phyloP scores from a whole-genome alignment of 2,113 vertebrate species.

The Halcyon malimbica region DNA sequence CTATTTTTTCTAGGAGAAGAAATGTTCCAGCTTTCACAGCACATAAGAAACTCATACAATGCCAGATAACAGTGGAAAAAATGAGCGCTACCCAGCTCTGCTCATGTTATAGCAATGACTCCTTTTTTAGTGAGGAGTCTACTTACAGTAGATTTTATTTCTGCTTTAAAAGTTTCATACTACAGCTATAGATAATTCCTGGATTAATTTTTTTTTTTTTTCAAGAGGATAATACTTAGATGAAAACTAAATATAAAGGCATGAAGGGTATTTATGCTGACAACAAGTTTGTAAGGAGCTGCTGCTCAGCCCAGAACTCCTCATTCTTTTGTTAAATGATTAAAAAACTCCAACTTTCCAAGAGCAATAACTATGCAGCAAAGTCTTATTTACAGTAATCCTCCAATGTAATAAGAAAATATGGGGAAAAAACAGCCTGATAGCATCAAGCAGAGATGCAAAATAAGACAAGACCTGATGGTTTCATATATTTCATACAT shows the following conservation, averaged over 20 bases:
- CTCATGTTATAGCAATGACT: not conserved
- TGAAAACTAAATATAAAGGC: not conserved
- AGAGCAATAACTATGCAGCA: not conserved
- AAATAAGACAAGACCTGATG: not conserved
- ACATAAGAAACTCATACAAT: not conserved
- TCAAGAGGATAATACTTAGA: not conserved
- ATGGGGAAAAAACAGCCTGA: not conserved
- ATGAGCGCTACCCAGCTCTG: not conserved
- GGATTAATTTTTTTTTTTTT: not conserved
- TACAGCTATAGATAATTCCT: not conserved
- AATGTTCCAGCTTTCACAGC: not conserved
- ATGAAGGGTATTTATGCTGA: not conserved
- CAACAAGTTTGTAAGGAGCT: not conserved
- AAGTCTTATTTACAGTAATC: not conserved
- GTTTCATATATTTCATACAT: not conserved
- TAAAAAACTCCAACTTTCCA: not conserved
- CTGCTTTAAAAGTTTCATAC: not conserved
- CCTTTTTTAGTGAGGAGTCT: not conserved
- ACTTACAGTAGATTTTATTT: not conserved
- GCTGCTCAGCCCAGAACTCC: not conserved
- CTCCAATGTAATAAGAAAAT: not conserved
- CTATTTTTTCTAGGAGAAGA: not conserved
- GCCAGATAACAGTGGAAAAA: not conserved
- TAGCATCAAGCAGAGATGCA: not conserved
- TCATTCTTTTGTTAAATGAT: not conserved